Evolutionary conservation across 2,888 invertebrate species (phyloP).

Genomic region (Alitta virens): DNA sequence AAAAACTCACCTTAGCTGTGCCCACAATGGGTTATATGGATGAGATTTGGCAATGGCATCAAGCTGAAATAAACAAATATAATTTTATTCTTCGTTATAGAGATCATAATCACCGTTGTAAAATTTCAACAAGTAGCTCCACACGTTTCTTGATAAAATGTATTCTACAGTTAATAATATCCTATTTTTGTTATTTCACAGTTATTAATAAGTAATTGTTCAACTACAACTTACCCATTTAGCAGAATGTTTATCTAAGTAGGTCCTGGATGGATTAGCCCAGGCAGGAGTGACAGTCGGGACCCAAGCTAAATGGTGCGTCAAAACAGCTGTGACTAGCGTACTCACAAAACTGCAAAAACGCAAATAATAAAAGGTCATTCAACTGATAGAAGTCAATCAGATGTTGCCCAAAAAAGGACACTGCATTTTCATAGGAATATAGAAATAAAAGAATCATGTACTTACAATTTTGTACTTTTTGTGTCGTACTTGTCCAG

Average conservation of each 20-base stretch:
- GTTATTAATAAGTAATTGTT: no score
- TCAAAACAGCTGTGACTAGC: constrained; percentile 80
- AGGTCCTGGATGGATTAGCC: constrained; percentile 50
- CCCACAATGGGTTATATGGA: constrained; percentile 87
- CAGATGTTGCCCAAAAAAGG: no score
- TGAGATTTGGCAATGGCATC: constrained; percentile 63
- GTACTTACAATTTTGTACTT: constrained; percentile 77
- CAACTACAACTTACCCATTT: constrained; percentile 54
- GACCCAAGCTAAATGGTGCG: constrained; percentile 90
- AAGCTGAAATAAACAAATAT: constrained; percentile 52
- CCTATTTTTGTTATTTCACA: no score
- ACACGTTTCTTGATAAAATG: no score
- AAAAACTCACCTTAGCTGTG: constrained; percentile 71
- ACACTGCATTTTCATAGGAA: no score
- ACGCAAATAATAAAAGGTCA: no score
- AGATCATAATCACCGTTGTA: no score
- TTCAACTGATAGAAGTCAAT: no score
- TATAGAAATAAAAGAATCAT: background rate
- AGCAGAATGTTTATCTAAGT: constrained; percentile 56
- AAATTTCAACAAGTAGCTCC: no score
- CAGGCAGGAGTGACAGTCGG: constrained; percentile 68
- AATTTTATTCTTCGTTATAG: no score
- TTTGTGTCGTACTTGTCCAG: constrained; percentile 70
- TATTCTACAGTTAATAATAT: no score
- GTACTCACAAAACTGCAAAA: constrained; percentile 83